Evolutionary conservation across 2,113 vertebrate species (phyloP), one percentile per base, ranked within the genome.

Genomic region (Aldabrachelys gigantea): DNA sequence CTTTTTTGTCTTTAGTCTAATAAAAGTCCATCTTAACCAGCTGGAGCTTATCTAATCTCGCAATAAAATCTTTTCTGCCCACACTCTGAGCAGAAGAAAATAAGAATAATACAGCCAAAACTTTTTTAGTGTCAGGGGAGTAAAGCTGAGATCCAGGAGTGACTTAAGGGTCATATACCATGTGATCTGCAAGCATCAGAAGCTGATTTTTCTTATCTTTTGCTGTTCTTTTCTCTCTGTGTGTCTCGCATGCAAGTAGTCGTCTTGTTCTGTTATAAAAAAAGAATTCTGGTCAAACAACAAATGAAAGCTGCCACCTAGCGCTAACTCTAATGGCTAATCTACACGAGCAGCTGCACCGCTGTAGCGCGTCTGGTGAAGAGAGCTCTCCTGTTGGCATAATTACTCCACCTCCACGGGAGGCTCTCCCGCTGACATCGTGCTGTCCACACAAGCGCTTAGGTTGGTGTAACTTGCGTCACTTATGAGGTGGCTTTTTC

Each of bases 111-210:
- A n/a, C 11, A 89, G 50, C 12, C 1, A 6, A 94, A 91, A 88
- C 52, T 21, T 57, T 90, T 85, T 75, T 52, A 87, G 87, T 80
- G 82, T 59, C 90, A 90, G 27, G 79, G 82, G 84, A 89, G 80
- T 62, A 90, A 83, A 50, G 50, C 76, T 92, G 76, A 90, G 80
- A 69, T 81, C 86, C 85, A 80, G 69, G 41, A 87, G n/a, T 92
- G 76, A 59, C 8, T n/a, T 31, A 78, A 0, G 87, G 84, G 76
- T 93, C 86, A 89, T 2, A 52, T 2, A 69, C 69, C 84, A 4
- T 56, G 69, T 56, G 56, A 94, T 85, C 84, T 88, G 80, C n/a
- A 84, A 83, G 31, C 76, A 83, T 92, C 86, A 90, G 92, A 82
- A 87, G 52, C 54, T 92, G 80, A 12, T 72, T 72, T 38, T 72